Conservation (phyloP, 2,113 vertebrate genomes). For the Pomatostomus ruficeps region DNA sequence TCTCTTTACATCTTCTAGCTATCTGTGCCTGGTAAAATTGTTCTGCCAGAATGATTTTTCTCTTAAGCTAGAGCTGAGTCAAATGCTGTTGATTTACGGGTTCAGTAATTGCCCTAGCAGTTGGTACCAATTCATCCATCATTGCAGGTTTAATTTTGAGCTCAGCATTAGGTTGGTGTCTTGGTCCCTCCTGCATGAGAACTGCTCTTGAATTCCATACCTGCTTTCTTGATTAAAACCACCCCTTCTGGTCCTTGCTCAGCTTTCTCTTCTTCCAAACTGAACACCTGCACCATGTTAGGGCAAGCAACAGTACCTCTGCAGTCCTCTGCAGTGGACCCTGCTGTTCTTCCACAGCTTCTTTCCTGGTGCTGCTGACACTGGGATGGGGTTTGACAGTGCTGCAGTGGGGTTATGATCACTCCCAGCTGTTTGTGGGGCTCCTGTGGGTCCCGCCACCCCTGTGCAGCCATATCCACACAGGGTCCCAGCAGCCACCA, state of each 20-base stretch:
- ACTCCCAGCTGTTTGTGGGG: fast-evolving
- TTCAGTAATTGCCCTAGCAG: background rate
- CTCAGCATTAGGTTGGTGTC: background rate
- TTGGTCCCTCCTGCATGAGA: background rate
- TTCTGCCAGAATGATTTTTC: background rate
- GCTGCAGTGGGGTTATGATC: background rate
- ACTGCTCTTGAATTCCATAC: background rate
- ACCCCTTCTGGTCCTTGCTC: background rate
- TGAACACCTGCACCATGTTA: background rate
- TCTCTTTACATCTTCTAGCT: background rate
- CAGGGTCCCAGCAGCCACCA: background rate
- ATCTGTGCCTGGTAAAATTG: background rate
- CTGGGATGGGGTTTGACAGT: fast-evolving
- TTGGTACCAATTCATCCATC: background rate
- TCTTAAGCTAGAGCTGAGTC: background rate
- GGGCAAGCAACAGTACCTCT: background rate
- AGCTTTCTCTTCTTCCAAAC: background rate
- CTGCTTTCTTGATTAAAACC: background rate
- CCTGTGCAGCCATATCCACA: background rate
- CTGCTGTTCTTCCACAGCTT: background rate
- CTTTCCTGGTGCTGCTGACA: background rate
- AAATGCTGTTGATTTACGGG: background rate
- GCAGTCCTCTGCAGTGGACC: background rate
- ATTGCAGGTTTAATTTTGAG: background rate
- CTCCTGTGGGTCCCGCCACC: background rate